Percentiles rank a stretch among this genome's conserved stretches.
phyloP scores from a whole-genome alignment of 2,797 vertebrate species.

The Rhabdophis nuchalis region DNA sequence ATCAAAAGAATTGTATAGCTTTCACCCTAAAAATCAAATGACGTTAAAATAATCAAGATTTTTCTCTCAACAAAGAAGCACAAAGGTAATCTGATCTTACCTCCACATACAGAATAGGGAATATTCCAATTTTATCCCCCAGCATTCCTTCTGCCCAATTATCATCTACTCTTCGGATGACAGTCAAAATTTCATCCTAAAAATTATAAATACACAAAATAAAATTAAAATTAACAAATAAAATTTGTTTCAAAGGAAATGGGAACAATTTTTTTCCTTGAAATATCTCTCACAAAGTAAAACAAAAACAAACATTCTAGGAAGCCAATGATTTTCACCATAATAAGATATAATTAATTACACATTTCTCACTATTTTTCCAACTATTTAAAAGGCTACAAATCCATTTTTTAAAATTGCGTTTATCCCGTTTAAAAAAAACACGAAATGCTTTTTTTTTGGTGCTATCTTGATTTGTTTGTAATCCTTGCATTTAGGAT shows the following conservation, averaged over 20 bases:
- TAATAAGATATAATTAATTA: not conserved
- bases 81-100: constrained; percentile 70
- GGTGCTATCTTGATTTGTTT: not conserved
- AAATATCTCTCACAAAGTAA: not conserved
- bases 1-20: not conserved
- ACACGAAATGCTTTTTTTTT: not conserved
- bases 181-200: constrained; percentile 95
- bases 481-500: not conserved
- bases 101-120: constrained; percentile 96
- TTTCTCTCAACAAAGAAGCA: not conserved
- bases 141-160: constrained; percentile 99
- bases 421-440: not conserved
- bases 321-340: not conserved
- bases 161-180: constrained; percentile 97
- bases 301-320: not conserved
- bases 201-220: constrained; percentile 17
- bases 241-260: not conserved
- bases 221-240: not conserved
- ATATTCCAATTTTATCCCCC: constrained; percentile 98
- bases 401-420: not conserved
- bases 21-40: not conserved
- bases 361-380: not conserved
- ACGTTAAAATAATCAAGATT: not conserved
- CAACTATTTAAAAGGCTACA: not conserved
- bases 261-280: not conserved